phyloP scores from a whole-genome alignment of 2,113 vertebrate species.

The Alouatta palliata region DNA sequence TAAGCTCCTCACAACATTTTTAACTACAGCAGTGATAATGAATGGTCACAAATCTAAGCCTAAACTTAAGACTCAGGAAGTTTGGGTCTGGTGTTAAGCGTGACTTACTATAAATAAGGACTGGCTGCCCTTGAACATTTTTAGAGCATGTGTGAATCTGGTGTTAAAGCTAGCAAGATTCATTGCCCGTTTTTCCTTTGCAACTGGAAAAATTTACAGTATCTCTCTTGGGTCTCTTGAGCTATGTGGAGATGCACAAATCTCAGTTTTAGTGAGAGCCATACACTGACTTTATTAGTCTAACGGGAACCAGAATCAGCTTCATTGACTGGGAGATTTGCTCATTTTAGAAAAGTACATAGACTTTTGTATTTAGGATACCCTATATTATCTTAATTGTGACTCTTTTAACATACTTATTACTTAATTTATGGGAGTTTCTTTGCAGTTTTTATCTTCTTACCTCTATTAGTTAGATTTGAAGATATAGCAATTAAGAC shows the following conservation, averaged over 20 bases:
- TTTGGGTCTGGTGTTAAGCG: conserved; percentile 20
- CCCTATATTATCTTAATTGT: conserved; percentile 53
- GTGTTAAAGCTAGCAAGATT: conserved; percentile 47
- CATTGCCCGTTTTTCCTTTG: conserved; percentile 43
- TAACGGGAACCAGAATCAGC: background rate
- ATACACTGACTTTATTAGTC: background rate
- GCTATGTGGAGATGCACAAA: conserved; percentile 16
- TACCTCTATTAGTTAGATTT: background rate
- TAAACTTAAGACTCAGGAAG: background rate
- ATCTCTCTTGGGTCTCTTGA: conserved; percentile 41
- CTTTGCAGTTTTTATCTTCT: conserved; percentile 18
- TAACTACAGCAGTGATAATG: background rate
- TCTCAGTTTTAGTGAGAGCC: background rate
- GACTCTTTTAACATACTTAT: conserved; percentile 34
- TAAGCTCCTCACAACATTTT: background rate
- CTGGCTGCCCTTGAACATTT: conserved; percentile 37
- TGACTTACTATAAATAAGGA: conserved; percentile 25
- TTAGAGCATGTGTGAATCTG: conserved; percentile 17
- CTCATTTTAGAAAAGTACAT: conserved; percentile 50
- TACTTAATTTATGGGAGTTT: background rate
- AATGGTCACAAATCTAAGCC: background rate
- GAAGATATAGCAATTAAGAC: background rate
- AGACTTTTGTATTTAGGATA: conserved; percentile 41
- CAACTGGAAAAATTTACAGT: conserved; percentile 12
- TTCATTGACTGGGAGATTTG: background rate